Percentiles rank a stretch among this genome's conserved stretches.
Conservation (phyloP, 2,113 vertebrate genomes). For the Mustela nigripes region DNA sequence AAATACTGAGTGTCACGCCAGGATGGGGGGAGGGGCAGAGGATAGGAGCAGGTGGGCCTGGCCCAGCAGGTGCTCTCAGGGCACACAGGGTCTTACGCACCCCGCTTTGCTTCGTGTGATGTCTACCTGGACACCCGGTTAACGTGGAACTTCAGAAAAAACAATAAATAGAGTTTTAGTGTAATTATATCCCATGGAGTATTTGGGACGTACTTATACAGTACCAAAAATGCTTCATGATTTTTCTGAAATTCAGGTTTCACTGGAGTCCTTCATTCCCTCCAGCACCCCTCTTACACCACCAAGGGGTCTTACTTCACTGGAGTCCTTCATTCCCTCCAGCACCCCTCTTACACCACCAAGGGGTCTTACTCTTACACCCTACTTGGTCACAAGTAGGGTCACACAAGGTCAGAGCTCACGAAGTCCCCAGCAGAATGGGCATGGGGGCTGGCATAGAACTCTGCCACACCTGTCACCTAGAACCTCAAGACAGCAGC, state of each 20-base stretch:
- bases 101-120: accelerated
- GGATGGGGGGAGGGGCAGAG: accelerated
- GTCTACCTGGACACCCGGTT: background rate
- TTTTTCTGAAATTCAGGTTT: background rate
- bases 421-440: accelerated
- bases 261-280: background rate
- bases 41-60: accelerated
- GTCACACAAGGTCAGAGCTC: accelerated
- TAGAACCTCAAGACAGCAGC: background rate
- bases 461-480: accelerated
- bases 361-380: too few species aligned
- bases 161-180: background rate
- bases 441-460: accelerated
- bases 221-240: accelerated
- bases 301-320: too few species aligned
- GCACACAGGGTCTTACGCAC: accelerated
- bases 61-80: accelerated
- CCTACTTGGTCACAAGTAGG: accelerated
- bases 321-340: too few species aligned
- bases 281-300: accelerated
- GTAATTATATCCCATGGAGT: accelerated
- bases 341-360: accelerated
- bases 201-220: accelerated
- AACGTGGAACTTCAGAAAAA: background rate
- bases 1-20: accelerated